Conservation (phyloP, 2,113 vertebrate species). For the Canis aureus region DNA sequence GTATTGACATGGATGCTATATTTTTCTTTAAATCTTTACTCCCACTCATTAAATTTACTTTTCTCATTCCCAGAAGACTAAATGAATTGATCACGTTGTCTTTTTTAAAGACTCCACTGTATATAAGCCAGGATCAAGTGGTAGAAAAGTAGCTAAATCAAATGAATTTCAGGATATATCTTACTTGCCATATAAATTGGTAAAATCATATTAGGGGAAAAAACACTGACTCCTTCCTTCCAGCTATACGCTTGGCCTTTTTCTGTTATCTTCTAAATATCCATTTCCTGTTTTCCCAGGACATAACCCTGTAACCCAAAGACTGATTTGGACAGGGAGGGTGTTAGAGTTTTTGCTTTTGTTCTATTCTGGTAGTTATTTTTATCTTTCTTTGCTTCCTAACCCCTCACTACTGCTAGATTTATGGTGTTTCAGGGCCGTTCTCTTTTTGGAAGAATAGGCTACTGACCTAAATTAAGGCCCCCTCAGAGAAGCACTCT, state of each 20-base stretch:
- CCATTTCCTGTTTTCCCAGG: background rate
- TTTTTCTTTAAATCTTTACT: background rate
- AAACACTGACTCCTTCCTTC: background rate
- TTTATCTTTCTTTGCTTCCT: constrained; percentile 60
- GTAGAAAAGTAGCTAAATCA: background rate
- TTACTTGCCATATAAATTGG: background rate
- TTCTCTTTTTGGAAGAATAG: constrained; percentile 67
- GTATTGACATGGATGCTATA: background rate
- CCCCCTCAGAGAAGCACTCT: background rate
- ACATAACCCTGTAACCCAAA: background rate
- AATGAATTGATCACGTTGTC: background rate
- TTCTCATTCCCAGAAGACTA: background rate
- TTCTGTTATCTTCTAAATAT: background rate
- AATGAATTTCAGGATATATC: background rate
- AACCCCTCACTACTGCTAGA: constrained; percentile 20
- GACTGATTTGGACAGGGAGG: background rate
- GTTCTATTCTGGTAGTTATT: constrained; percentile 64
- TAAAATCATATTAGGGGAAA: background rate
- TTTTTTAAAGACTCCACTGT: background rate
- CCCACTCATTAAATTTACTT: constrained; percentile 15
- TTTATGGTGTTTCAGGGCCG: constrained; percentile 45
- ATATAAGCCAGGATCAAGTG: background rate
- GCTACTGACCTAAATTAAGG: constrained; percentile 59
- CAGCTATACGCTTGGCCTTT: background rate
- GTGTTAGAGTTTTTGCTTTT: constrained; percentile 55